Base-by-base conservation (phyloP, 2,113 vertebrate species). In the Microcebus griseorufus region DNA sequence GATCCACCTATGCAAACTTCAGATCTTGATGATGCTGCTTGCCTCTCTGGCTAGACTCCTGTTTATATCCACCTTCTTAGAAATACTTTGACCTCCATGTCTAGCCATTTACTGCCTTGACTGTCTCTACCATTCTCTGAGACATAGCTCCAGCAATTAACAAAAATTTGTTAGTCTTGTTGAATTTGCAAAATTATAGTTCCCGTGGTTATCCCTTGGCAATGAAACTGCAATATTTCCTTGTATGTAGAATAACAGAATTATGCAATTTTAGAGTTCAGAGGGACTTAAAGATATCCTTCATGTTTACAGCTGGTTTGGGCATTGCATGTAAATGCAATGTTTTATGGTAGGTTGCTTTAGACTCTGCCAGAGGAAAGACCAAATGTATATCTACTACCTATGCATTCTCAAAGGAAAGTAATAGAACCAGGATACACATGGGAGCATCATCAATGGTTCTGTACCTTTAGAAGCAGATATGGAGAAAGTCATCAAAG, bases 291-390 rank as follows among this genome's bases (percentile, higher is more conserved):
- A 95, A 93, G 34, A 83, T 6, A 93, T 83, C 27, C 16, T 88
- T 93, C 70, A 83, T n/a, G 45, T 97, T 92, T 90, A 90, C 89
- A 93, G 34, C 34, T 84, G 51, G 62, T 45, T 82, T 90, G 55
- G 58, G 20, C 6, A 55, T 45, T 93, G 1, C 55, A 88, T 69
- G 23, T 51, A 82, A 81, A 94, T 32, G 14, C 17, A 62, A 17
- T 11, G 29, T 69, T 95, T 95, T 92, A 88, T 37, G 34, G 10
- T 62, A 85, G n/a, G 45, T 93, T 55, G 23, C 13, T 34, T 72
- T 78, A 76, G 18, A 70, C 25, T 34, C 75, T 80, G 37, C 29
- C 32, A 84, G n/a, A 37, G 13, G 39, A 87, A 72, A 88, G 3
- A 65, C 2, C 20, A 83, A 81, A 73, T 3, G 37, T 67, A 16